phyloP scores from a whole-genome alignment of 2,888 invertebrate genomes.

The Idaea straminata region DNA sequence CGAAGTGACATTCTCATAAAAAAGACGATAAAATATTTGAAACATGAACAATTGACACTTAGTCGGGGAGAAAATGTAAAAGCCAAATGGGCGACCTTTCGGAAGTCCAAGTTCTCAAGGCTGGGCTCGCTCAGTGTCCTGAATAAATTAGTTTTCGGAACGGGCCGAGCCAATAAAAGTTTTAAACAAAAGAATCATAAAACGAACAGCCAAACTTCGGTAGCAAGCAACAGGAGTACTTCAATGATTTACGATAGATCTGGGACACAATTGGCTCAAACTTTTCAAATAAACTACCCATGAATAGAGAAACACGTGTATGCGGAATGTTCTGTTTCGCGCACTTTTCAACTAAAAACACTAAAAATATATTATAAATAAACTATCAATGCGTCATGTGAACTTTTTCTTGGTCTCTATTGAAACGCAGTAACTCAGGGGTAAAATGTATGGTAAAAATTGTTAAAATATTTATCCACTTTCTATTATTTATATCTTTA shows the following conservation, averaged over 20 bases:
- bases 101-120: constrained; percentile 66
- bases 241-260: constrained; percentile 70
- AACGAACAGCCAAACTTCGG: constrained; percentile 68
- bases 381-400: too few relatives aligned
- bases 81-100: constrained; percentile 54
- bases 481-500: too few relatives aligned
- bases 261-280: constrained; percentile 68
- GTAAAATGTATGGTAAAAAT: too few relatives aligned
- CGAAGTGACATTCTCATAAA: not conserved
- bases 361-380: constrained; percentile 8
- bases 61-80: constrained; percentile 50
- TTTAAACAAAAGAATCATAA: constrained; percentile 80
- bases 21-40: constrained; percentile 28
- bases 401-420: too few relatives aligned
- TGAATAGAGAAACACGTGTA: constrained; percentile 71
- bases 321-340: constrained; percentile 13
- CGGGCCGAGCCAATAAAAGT: constrained; percentile 75
- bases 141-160: constrained; percentile 78
- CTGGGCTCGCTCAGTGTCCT: constrained; percentile 56
- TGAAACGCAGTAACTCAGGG: too few relatives aligned
- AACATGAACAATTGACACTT: constrained; percentile 27
- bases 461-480: too few relatives aligned
- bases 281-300: constrained; percentile 71
- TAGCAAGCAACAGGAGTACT: constrained; percentile 71
- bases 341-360: not conserved